Evolutionary conservation across 64 coral and sea anemone species (phyloP), one percentile per base, ranked within the genome.

Genomic region (Montipora cactus): DNA sequence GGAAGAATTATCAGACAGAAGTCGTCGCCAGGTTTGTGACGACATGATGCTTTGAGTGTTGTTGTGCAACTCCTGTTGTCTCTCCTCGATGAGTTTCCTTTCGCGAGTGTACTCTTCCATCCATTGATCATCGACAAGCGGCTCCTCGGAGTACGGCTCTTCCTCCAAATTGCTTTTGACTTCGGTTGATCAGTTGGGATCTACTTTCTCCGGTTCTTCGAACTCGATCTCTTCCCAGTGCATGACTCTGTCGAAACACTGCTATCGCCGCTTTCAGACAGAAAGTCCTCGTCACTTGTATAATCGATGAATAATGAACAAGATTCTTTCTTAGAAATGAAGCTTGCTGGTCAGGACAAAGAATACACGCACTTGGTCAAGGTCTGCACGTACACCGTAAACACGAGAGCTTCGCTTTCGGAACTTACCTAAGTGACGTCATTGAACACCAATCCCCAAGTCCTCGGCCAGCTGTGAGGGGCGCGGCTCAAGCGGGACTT

Each of bases 11-110:
- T 72, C 68, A 22, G 20, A 23, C 68, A 72, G 68, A 72, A 72
- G 68, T 72, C 68, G n/a, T 23, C 68, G n/a, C 20, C 68, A 72
- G 68, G 68, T 72, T 72, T 23, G 68, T 72, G 68, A 72, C 20
- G 68, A 23, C 19, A 20, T 72, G 68, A 11, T 66, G 19, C 23
- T 72, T 72, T 72, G 68, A 72, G 68, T 22, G 18, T 72, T 20
- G 46, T 85, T 69, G 44, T 85, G 81, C 25, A 85, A 69, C 67
- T 85, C 55, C 44, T 83, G 23, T 18, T 85, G 19, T 46, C 81
- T 85, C 47, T 69, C 62, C 19, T 85, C 81, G 2, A 69, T 85
- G 4, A 14, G 1, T 85, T 62, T 49, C 48, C 59, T 67, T 67
- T 69, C 59, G 28, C 19, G 28, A 18, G 59, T 67, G 47, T 85